These are phyloP conservation scores for Acheta domesticus DNA, from an alignment of 2,888 invertebrate genomes.

Conservation along the genomic window DNA sequence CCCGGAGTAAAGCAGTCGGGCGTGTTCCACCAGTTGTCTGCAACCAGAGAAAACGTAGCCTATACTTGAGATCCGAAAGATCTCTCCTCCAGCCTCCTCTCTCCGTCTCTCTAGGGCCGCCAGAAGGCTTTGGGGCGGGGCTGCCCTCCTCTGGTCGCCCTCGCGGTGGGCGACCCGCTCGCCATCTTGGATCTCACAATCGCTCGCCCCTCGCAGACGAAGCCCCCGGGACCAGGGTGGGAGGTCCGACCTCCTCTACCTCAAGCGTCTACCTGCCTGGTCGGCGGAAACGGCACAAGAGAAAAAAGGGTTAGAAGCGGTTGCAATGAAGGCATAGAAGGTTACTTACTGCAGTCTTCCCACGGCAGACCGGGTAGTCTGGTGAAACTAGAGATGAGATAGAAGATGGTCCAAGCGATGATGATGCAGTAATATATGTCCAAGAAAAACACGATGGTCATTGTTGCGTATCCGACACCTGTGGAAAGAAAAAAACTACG, in stretches of 20 bases:
- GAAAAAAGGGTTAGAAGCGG: not conserved
- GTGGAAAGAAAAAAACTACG: conserved; percentile 34
- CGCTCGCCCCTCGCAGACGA: not conserved
- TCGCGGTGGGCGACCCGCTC: not conserved
- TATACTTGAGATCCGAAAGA: conserved; percentile 19
- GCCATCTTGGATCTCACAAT: not conserved
- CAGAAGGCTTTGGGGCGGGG: not conserved
- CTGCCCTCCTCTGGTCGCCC: not conserved
- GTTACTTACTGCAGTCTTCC: conserved; percentile 57
- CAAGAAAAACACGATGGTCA: conserved; percentile 71
- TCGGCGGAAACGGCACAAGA: not conserved
- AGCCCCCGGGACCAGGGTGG: not conserved
- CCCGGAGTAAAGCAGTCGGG: conserved; percentile 49
- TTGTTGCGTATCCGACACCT: conserved; percentile 73
- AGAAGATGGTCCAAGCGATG: conserved; percentile 71
- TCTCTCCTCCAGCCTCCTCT: not conserved
- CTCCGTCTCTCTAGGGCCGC: conserved; percentile 18
- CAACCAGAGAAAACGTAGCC: conserved; percentile 37
- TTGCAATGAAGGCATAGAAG: not conserved
- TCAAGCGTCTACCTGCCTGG: not conserved
- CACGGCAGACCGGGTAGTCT: conserved; percentile 60
- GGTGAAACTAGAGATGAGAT: conserved; percentile 59
- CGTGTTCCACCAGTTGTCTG: conserved; percentile 67
- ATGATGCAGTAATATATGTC: conserved; percentile 75
- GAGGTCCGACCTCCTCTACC: not conserved